Evolutionary conservation across 2,113 vertebrate species (phyloP).

Genomic region (Brienomyrus brachyistius): DNA sequence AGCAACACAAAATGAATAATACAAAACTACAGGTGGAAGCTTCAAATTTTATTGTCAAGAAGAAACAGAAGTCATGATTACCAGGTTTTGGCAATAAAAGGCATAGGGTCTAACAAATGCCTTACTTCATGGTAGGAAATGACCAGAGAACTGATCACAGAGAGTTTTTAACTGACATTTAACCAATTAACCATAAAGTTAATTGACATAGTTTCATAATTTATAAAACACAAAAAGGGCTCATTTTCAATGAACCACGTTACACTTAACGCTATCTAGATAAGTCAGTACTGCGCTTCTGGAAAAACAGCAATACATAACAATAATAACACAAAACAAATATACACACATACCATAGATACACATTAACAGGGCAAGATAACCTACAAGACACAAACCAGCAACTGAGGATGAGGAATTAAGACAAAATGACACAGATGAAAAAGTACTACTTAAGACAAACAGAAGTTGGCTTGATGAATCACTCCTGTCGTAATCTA

Average conservation of each 20-base stretch:
- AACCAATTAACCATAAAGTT: conserved; percentile 51
- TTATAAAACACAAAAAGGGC: conserved; percentile 62
- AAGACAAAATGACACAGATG: background rate
- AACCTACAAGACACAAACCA: background rate
- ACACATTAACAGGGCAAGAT: background rate
- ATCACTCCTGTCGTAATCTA: background rate
- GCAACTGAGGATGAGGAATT: background rate
- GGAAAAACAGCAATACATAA: conserved; percentile 19
- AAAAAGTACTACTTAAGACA: background rate
- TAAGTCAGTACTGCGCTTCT: conserved; percentile 51
- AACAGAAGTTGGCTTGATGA: background rate
- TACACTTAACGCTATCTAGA: conserved; percentile 38
- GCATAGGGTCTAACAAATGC: conserved; percentile 54
- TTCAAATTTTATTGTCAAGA: conserved; percentile 59
- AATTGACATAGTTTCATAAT: conserved; percentile 66
- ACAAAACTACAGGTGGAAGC: background rate
- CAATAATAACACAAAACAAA: conserved; percentile 28
- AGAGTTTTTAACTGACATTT: background rate
- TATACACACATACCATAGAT: conserved; percentile 18
- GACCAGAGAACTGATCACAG: background rate
- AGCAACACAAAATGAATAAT: background rate
- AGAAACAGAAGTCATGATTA: conserved; percentile 60
- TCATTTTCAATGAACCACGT: conserved; percentile 51
- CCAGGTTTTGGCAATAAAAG: conserved; percentile 51
- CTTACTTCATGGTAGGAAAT: conserved; percentile 34